These are phyloP conservation scores for Pao palembangensis DNA, from an alignment of 2,113 vertebrate genomes.

Conservation along the genomic window DNA sequence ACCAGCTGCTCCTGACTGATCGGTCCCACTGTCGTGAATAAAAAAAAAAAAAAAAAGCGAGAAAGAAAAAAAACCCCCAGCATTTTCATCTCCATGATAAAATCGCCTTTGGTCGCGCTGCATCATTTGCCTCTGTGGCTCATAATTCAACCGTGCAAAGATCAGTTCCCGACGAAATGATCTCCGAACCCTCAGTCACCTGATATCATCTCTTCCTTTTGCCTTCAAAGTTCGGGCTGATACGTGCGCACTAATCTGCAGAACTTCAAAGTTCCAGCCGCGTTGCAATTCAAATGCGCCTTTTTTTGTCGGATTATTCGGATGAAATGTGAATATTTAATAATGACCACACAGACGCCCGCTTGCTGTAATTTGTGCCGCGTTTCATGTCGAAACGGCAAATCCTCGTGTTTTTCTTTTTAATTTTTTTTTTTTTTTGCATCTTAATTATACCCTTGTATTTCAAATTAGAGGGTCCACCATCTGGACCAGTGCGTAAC, in stretches of 20 bases:
- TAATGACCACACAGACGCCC: conserved; percentile 66
- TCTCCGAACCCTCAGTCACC: conserved; percentile 24
- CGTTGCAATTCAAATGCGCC: conserved; percentile 28
- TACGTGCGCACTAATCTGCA: conserved; percentile 13
- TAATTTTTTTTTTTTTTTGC: conserved; percentile 87
- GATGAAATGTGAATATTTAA: conserved; percentile 67
- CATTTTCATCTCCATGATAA: background rate
- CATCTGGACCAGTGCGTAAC: conserved; percentile 91
- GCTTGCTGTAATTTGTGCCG: conserved; percentile 72
- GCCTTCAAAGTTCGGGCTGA: conserved; percentile 22
- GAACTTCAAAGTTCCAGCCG: conserved; percentile 36
- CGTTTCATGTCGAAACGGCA: conserved; percentile 77
- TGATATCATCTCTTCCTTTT: conserved; percentile 28
- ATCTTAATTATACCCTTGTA: conserved; percentile 96
- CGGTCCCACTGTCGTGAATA: background rate
- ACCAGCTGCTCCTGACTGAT: background rate
- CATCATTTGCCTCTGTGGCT: background rate
- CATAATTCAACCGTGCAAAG: conserved; percentile 4
- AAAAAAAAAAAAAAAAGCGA: no score
- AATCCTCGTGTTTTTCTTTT: conserved; percentile 82
- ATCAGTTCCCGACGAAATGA: conserved; percentile 1
- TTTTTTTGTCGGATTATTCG: conserved; percentile 24
- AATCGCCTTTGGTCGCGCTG: background rate
- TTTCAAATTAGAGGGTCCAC: conserved; percentile 93
- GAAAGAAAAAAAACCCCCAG: background rate